Base-by-base conservation (phyloP, 1,140 invertebrate genomes). In the Lucilia cuprina region DNA sequence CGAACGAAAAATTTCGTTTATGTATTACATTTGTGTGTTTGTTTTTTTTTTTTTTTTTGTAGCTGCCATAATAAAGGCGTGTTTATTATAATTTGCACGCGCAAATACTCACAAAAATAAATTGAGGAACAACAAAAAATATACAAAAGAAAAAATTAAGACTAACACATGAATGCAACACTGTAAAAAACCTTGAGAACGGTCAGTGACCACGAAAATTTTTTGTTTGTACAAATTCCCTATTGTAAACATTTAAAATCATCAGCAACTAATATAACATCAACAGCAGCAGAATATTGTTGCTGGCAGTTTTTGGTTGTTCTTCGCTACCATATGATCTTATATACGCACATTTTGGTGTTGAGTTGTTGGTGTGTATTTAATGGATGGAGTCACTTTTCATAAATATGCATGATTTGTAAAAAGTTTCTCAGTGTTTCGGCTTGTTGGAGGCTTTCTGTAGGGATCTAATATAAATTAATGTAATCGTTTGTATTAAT, bases 1-100 rank as follows among this genome's bases (percentile, higher is more conserved):
- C 50, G 3, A 60, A 70, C 60, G n/a, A 70, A 70, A 70, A 70
- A 41, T 41, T 41, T 41, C 41, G 5, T 41, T 41, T 41, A 0
- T 41, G 5, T 5, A 41, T 41, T 41, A 41, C 41, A 41, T 41
- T 41, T 41, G 8, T 70, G 50, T 55, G 25, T 30, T 30, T 30
- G 25, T 1, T 30, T 30, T 30, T 30, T 30, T 30, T 55, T 14
- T 0, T 55, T 55, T 21, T 19, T 70, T 70, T 70, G 19, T 8
- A n/a, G 65, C 65, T 70, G 65, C 65, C 65, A 21, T 70, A 70
- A 70, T 70, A 70, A 70, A 70, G 65, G 65, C 65, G 65, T 70
- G 65, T 70, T 70, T 70, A 70, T 70, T 70, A 25, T 70, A 70
- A 70, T 70, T 70, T 70, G 65, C 65, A 70, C 65, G 65, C 65